These are phyloP conservation scores for Coelopa frigida DNA, from an alignment of 1,140 invertebrate species.

Conservation along the genomic window DNA sequence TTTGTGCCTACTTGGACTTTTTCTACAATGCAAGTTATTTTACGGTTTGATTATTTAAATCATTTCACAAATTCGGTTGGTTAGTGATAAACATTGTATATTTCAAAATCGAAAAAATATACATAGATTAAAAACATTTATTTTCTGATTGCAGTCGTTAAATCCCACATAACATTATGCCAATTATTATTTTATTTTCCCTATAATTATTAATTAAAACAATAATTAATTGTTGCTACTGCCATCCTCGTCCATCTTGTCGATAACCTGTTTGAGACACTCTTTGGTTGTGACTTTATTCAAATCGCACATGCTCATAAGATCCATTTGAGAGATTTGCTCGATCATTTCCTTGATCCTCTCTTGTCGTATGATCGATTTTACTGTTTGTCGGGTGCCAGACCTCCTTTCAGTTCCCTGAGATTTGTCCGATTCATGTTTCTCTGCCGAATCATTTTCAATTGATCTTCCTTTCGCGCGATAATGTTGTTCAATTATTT, in stretches of 20 bases:
- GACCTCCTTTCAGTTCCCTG: conserved; percentile 15
- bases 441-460: conserved; percentile 31
- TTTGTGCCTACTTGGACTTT: conserved; percentile 5
- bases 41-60: conserved; percentile 2
- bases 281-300: conserved; percentile 40
- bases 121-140: conserved; percentile 1
- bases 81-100: conserved; percentile 8
- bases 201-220: too few species aligned
- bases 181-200: too few species aligned
- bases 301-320: conserved; percentile 38
- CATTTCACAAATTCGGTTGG: background rate
- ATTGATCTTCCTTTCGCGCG: conserved; percentile 33
- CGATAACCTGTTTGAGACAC: conserved; percentile 41
- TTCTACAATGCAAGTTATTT: conserved; percentile 7
- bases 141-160: too few species aligned
- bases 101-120: conserved; percentile 3
- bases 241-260: conserved; percentile 34
- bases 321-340: conserved; percentile 40
- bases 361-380: conserved; percentile 48
- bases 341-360: conserved; percentile 47
- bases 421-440: conserved; percentile 9
- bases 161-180: too few species aligned
- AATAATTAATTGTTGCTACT: background rate
- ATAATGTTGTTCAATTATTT: conserved; percentile 39
- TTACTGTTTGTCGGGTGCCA: conserved; percentile 44